A percentile compares a stretch with the other conserved stretches of the same genome.
phyloP scores from a whole-genome alignment of 2,797 vertebrate genomes.

The Sorex maritimensis region DNA sequence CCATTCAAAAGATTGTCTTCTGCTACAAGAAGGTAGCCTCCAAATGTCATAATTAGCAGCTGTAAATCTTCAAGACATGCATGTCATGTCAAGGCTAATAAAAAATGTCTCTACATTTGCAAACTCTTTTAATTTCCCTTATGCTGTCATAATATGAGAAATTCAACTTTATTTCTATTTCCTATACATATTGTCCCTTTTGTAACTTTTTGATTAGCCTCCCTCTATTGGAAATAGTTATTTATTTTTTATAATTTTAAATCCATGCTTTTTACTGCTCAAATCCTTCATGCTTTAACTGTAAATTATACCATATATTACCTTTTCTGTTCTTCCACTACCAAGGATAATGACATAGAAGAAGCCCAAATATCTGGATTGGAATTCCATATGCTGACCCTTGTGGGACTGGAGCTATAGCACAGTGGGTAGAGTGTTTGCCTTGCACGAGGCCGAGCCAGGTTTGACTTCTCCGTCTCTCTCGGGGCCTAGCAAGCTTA shows the following conservation, averaged over 20 bases:
- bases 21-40: background rate
- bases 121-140: constrained; percentile 6
- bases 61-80: background rate
- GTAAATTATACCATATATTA: background rate
- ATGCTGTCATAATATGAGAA: background rate
- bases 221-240: background rate
- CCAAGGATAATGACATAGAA: background rate
- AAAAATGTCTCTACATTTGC: background rate
- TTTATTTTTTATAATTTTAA: background rate
- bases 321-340: background rate
- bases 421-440: no score
- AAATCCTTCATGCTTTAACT: constrained; percentile 13
- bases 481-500: no score
- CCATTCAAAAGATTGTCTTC: no score
- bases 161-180: background rate
- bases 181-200: background rate
- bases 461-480: no score
- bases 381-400: background rate
- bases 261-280: background rate
- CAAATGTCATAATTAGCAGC: background rate
- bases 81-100: constrained; percentile 41
- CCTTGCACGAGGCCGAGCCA: no score
- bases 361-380: background rate
- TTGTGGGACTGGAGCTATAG: background rate
- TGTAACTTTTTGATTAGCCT: background rate